Conservation (phyloP, 23 tunicate genomes). For the Ascidia mentula region DNA sequence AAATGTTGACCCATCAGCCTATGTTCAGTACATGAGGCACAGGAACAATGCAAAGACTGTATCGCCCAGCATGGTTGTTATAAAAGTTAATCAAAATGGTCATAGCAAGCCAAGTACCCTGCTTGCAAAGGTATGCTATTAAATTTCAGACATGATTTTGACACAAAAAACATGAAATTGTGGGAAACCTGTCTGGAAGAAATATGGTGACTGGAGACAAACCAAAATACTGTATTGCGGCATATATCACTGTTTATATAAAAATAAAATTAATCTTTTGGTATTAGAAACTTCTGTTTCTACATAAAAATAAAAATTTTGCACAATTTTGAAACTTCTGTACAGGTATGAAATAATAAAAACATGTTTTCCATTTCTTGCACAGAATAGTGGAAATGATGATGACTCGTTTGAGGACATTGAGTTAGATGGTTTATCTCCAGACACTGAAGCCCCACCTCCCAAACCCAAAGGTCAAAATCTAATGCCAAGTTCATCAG, state of each 20-base stretch:
- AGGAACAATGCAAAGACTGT: not conserved
- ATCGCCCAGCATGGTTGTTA: slow-evolving; percentile 25
- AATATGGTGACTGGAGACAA: no score
- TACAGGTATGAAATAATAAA: no score
- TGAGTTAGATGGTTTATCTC: slow-evolving; percentile 24
- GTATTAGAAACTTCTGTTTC: no score
- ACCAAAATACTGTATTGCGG: no score
- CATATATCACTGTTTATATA: no score
- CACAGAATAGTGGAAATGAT: slow-evolving; percentile 8
- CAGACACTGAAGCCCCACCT: slow-evolving; percentile 49
- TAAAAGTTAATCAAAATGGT: slow-evolving; percentile 40
- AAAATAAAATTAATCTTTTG: no score
- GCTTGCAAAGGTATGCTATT: not conserved
- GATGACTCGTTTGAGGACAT: slow-evolving; percentile 36
- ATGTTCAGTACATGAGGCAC: not conserved
- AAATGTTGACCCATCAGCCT: not conserved
- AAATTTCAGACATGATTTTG: no score
- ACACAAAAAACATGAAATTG: no score
- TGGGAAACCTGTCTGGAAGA: no score
- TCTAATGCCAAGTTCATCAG: not conserved
- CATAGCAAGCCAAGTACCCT: slow-evolving; percentile 33
- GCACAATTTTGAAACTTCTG: no score
- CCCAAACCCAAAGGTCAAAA: slow-evolving; percentile 9
- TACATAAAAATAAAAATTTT: no score
- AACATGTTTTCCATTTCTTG: no score